Base-by-base conservation (phyloP, 2,113 vertebrate genomes). In the Platysteira castanea region DNA sequence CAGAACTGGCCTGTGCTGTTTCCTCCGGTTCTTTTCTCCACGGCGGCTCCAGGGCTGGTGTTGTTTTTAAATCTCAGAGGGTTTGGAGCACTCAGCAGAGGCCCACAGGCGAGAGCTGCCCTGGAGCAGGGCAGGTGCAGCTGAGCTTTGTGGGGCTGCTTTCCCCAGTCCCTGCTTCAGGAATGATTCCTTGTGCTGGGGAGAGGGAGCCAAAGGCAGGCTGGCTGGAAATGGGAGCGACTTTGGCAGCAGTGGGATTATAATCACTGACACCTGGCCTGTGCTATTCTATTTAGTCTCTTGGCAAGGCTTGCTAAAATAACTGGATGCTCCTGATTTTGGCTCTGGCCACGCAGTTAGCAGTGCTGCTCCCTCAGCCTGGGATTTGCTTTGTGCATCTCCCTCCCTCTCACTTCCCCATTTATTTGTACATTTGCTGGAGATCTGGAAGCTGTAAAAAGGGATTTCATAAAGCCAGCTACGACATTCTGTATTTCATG, bases 241-340 rank as follows among this genome's bases (percentile, higher is more conserved):
- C 76, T 89, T 85, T 95, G 96, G 95, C 92, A 88, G 79, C 76
- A 3, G 28, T 81, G 92, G 95, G 59, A 37, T 90, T 91, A 37
- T 56, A 93, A 86, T 77, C 92, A 80, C 91, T 74, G 93, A 96
- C 93, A 93, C 96, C 96, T 96, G 95, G 95, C 93, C 89, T 69
- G 10, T 30, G 71, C 24, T 76, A 24, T 46, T 89, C 79, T 68
- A 1, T 78, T 92, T 63, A 95, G 95, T 86, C 93, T 84, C 4
- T 92, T 96, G 96, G 96, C 92, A 95, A 21, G 57, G 59, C 60
- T 49, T 31, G n/a, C 77, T 60, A 11, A 60, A 86, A 87, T 80
- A 87, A 82, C 94, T 94, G 95, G 60, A 89, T 91, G 87, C 90
- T 93, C 39, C 49, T 7, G 83, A 30, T 84, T 87, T 90, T 90